Base-by-base conservation (phyloP, 2,113 vertebrate species). In the Australoheros scitulus region DNA sequence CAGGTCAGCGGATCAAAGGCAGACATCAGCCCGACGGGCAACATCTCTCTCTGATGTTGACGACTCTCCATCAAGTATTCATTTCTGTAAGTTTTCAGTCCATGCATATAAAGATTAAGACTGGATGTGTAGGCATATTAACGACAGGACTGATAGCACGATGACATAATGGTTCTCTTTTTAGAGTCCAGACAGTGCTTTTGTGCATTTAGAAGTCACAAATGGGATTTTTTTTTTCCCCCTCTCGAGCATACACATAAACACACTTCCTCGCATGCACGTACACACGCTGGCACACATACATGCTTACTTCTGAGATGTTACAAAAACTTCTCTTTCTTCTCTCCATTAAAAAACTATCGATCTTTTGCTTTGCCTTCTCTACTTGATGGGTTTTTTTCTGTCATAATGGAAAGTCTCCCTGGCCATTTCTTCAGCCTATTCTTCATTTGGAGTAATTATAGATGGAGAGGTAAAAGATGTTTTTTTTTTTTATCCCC, bases 371-470 rank as follows among this genome's bases (percentile, higher is more conserved):
- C 92, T 93, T 88, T 93, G 88, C 92, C 89, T 92, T 93, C 81
- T 88, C 79, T 87, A 58, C 85, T 85, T 91, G 89, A 93, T 88
- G 81, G 72, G 29, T 74, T 89, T 90, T 60, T 68, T 47, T 24
- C 50, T 52, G 83, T 90, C 92, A 92, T 93, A 94, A 94, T 93
- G 92, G 90, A 92, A 92, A 92, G 90, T 87, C 91, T 92, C 83
- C 72, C 50, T 6, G 17, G 80, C 89, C 91, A 92, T 94, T 92
- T 93, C 89, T 90, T 81, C 89, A 92, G 91, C 86, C 92, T 88
- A 93, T 94, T 94, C 92, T 93, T 95, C 92, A 95, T 95, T 94
- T 93, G 92, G 86, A 93, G 91, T 94, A 95, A 95, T 94, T 94
- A 94, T 92, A 91, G 94, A 92, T 88, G 83, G 89, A 93, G 89